Percentiles rank a stretch among this genome's conserved stretches.
Evolutionary conservation across 1,140 invertebrate genomes (phyloP).

Genomic region (Microplitis demolitor): DNA sequence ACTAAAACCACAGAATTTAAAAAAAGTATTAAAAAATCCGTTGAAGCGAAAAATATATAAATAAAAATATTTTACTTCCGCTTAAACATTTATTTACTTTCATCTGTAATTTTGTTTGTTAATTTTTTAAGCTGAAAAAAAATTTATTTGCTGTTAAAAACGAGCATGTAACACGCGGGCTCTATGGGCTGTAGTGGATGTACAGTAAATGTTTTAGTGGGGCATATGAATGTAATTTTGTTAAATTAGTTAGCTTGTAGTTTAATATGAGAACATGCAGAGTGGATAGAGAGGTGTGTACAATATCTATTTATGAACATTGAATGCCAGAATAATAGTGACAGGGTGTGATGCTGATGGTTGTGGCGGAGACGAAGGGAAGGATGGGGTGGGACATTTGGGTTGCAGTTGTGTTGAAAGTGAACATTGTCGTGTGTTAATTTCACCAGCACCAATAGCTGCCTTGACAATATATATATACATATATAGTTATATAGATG

Average conservation of each 20-base stretch:
- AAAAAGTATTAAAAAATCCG: slow-evolving; percentile 13
- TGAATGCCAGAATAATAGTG: slow-evolving; percentile 24
- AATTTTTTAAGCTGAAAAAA: too few relatives aligned
- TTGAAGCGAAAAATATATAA: too few relatives aligned
- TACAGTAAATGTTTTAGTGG: slow-evolving; percentile 27
- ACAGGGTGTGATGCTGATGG: slow-evolving; percentile 3
- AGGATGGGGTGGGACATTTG: slow-evolving; percentile 30
- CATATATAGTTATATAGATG: slow-evolving; percentile 33
- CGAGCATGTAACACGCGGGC: too few relatives aligned
- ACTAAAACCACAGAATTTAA: neutral
- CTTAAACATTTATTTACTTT: too few relatives aligned
- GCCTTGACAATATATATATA: neutral
- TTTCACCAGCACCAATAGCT: slow-evolving; percentile 43
- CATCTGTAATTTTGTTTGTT: too few relatives aligned
- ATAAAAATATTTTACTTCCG: too few relatives aligned
- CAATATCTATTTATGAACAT: slow-evolving; percentile 25
- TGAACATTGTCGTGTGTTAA: slow-evolving; percentile 47
- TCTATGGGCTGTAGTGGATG: neutral
- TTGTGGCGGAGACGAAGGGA: slow-evolving; percentile 21
- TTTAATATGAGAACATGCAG: slow-evolving; percentile 7
- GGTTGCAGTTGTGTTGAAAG: slow-evolving; percentile 37
- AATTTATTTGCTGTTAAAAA: too few relatives aligned
- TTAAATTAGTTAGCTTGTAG: slow-evolving; percentile 16
- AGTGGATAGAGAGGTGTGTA: slow-evolving; percentile 19
- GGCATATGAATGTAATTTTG: slow-evolving; percentile 24